Conservation (phyloP, 2,113 vertebrate species). For the Pangasianodon hypophthalmus region DNA sequence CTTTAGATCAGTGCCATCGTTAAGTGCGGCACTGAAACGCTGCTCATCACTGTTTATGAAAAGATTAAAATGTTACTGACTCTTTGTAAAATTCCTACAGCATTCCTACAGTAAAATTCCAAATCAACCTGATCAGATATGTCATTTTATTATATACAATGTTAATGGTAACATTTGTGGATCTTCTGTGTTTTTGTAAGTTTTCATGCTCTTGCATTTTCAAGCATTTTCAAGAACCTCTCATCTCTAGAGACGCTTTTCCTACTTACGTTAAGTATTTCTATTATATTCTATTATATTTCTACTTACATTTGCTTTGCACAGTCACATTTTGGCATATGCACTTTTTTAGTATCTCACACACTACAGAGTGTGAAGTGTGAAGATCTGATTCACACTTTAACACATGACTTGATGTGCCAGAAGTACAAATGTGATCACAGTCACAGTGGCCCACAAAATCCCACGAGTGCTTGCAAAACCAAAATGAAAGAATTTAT, state of each 20-base stretch:
- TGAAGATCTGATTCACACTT: conserved; percentile 1
- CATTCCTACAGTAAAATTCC: not conserved
- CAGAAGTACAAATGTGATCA: not conserved
- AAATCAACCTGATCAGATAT: not conserved
- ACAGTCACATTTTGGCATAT: not conserved
- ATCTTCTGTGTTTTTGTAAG: no score
- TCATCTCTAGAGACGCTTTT: no score
- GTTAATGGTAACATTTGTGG: no score
- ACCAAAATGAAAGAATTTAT: not conserved
- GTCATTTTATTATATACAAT: no score
- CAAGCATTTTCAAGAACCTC: no score
- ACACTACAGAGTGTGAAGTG: not conserved
- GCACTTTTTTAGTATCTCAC: not conserved
- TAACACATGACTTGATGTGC: conserved; percentile 4
- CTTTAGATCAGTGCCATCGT: not conserved
- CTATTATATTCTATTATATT: no score
- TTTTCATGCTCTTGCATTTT: no score
- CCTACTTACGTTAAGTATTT: no score
- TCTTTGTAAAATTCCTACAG: not conserved
- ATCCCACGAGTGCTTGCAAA: not conserved
- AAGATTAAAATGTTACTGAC: not conserved
- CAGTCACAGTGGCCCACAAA: not conserved
- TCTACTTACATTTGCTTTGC: not conserved
- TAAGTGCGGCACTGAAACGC: not conserved
- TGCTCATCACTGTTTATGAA: not conserved